phyloP scores from a whole-genome alignment of 2,797 vertebrate genomes.

The Limosa lapponica region DNA sequence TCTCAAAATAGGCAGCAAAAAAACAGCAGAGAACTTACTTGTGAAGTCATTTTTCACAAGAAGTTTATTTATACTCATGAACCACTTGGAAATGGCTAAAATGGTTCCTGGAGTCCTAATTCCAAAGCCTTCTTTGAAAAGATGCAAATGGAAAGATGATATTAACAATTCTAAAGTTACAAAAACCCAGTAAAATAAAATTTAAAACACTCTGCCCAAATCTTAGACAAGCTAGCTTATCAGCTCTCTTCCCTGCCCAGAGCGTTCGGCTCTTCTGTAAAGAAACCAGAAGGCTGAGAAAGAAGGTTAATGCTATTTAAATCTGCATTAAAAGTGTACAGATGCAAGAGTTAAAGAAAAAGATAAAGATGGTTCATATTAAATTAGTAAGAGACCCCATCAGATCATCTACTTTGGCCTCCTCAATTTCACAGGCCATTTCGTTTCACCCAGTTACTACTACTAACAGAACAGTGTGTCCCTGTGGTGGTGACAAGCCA shows the following conservation, averaged over 20 bases:
- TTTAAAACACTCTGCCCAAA: neutral
- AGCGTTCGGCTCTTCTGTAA: neutral
- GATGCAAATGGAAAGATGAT: neutral
- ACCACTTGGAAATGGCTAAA: slow-evolving; percentile 2
- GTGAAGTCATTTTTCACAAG: neutral
- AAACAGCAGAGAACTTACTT: neutral
- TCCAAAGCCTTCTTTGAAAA: neutral
- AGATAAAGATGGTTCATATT: neutral
- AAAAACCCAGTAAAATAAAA: neutral
- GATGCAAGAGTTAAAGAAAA: neutral
- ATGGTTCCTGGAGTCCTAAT: neutral
- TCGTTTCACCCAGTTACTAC: neutral
- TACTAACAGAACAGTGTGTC: neutral
- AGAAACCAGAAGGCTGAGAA: neutral
- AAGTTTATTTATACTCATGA: neutral
- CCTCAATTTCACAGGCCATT: neutral
- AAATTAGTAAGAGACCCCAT: neutral
- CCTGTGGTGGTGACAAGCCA: neutral
- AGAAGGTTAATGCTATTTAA: neutral
- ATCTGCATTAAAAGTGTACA: neutral
- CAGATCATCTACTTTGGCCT: neutral
- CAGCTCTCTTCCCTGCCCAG: neutral
- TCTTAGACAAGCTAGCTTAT: neutral
- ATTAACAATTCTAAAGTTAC: neutral
- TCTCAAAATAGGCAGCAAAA: slow-evolving; percentile 17